Percentiles rank a stretch among this genome's conserved stretches.
Evolutionary conservation across 2,888 invertebrate species (phyloP).

Genomic region (Diplazon laetatorius): DNA sequence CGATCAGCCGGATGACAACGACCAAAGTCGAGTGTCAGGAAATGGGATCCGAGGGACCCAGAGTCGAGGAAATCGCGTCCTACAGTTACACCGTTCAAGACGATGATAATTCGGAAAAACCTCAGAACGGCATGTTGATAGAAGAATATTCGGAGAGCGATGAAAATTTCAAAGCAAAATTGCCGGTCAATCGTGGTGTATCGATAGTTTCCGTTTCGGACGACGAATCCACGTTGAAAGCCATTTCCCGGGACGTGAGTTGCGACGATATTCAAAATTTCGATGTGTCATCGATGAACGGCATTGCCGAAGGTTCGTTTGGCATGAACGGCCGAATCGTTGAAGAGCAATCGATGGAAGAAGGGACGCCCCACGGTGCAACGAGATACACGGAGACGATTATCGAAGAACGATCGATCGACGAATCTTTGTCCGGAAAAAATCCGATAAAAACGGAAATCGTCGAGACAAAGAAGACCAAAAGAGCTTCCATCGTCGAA

Average conservation of each 20-base stretch:
- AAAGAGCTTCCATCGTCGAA: slow-evolving; percentile 62
- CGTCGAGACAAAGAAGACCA: slow-evolving; percentile 53
- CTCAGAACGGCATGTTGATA: slow-evolving; percentile 79
- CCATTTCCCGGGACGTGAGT: slow-evolving; percentile 85
- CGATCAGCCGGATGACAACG: slow-evolving; percentile 87
- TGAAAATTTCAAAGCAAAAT: slow-evolving; percentile 80
- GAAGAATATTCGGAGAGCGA: slow-evolving; percentile 83
- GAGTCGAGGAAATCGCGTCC: slow-evolving; percentile 86
- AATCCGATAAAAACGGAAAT: slow-evolving; percentile 60
- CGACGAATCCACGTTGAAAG: slow-evolving; percentile 85
- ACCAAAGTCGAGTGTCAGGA: slow-evolving; percentile 86
- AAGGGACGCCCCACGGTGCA: slow-evolving; percentile 68
- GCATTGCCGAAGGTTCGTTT: slow-evolving; percentile 69
- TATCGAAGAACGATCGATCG: slow-evolving; percentile 83
- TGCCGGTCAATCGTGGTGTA: slow-evolving; percentile 84
- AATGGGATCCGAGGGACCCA: slow-evolving; percentile 83
- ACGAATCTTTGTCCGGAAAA: slow-evolving; percentile 83
- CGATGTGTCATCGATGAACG: slow-evolving; percentile 72
- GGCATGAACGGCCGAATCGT: slow-evolving; percentile 64
- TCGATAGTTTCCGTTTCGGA: slow-evolving; percentile 88
- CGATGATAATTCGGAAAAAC: slow-evolving; percentile 78
- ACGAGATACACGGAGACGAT: slow-evolving; percentile 76
- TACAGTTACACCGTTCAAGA: slow-evolving; percentile 85
- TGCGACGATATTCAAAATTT: slow-evolving; percentile 84
- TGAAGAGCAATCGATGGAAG: slow-evolving; percentile 69